phyloP scores from a whole-genome alignment of 2,113 vertebrate species.

The Hassar affinis region DNA sequence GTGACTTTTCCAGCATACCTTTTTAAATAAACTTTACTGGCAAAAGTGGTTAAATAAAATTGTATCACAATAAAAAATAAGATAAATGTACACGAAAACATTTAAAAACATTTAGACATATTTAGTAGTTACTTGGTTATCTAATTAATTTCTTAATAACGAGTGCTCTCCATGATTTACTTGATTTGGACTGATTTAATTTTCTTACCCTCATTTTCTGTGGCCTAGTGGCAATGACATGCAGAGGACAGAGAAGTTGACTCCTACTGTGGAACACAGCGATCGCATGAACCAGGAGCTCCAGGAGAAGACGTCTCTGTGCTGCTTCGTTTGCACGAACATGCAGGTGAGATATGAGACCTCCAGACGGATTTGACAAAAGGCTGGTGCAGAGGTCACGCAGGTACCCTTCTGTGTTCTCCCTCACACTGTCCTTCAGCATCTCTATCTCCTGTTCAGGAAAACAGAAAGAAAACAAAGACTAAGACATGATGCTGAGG shows the following conservation, averaged over 20 bases:
- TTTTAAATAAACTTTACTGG: background rate
- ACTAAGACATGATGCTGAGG: background rate
- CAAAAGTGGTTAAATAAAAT: background rate
- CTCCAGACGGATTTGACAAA: conserved; percentile 59
- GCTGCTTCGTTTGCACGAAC: background rate
- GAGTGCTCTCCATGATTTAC: background rate
- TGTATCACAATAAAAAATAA: too few relatives aligned
- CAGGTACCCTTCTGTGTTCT: conserved; percentile 17
- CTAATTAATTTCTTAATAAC: background rate
- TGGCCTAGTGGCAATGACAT: conserved; percentile 62
- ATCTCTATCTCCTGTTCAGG: conserved; percentile 48
- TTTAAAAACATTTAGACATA: too few relatives aligned
- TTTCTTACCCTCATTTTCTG: conserved; percentile 59
- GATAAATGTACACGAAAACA: background rate
- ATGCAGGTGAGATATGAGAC: conserved; percentile 35
- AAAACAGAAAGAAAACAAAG: background rate
- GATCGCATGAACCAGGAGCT: conserved; percentile 69
- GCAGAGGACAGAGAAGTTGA: conserved; percentile 58
- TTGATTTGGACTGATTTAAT: background rate
- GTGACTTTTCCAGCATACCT: too few relatives aligned
- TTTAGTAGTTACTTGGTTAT: too few relatives aligned
- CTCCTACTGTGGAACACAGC: conserved; percentile 62
- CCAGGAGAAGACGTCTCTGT: conserved; percentile 61
- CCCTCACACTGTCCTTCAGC: conserved; percentile 54
- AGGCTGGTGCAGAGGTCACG: conserved; percentile 65